Evolutionary conservation across 2,888 invertebrate genomes (phyloP).

Genomic region (Azorinus chamasolen): DNA sequence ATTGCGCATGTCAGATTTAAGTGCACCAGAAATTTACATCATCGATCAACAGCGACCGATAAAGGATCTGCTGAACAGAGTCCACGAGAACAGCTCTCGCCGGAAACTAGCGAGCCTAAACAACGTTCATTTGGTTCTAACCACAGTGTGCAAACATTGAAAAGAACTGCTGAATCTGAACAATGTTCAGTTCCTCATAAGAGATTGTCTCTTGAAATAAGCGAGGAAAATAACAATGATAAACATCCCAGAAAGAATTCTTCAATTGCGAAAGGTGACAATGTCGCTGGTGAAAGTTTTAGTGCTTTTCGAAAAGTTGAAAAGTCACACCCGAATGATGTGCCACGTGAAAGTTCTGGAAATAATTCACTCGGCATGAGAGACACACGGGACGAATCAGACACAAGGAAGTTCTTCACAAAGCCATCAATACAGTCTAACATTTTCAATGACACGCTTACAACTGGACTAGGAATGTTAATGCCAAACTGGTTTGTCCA

Average conservation of each 20-base stretch:
- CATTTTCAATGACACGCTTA: not conserved
- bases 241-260: conserved; percentile 4
- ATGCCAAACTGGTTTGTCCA: conserved; percentile 48
- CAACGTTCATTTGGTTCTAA: not conserved
- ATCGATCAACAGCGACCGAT: not conserved
- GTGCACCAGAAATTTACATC: conserved; percentile 62
- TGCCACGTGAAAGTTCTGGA: too few species aligned
- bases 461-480: conserved; percentile 40
- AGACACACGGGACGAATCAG: too few species aligned
- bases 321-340: conserved; percentile 41
- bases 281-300: conserved; percentile 29
- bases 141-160: not conserved
- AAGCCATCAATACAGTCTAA: too few species aligned
- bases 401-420: too few species aligned
- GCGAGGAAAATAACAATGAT: conserved; percentile 49
- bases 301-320: conserved; percentile 84
- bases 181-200: conserved; percentile 17
- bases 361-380: too few species aligned
- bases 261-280: not conserved
- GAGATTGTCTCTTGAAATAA: conserved; percentile 7
- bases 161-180: conserved; percentile 19
- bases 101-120: too few species aligned
- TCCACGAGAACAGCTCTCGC: too few species aligned
- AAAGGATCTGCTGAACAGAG: not conserved
- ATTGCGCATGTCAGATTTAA: conserved; percentile 83